Base-by-base conservation (phyloP, 35 echinoderm and acorn worm species). In the Apostichopus californicus region DNA sequence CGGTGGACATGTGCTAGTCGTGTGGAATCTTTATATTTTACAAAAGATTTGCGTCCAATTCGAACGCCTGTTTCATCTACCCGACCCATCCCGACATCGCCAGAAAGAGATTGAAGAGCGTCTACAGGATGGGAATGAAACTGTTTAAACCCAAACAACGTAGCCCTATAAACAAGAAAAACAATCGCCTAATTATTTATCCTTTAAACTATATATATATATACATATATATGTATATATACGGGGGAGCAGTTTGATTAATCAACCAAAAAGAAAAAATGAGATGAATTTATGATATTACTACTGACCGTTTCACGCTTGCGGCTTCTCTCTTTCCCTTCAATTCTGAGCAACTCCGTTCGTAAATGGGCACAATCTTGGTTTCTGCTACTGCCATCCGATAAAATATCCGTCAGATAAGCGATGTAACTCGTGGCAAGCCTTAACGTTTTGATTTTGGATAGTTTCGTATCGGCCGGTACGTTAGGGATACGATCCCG, bases 351-450 rank as follows among this genome's bases (percentile, higher is more conserved):
- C n/a, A 95, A 54, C 86, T 90, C 91, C 65, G 72, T 71, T 21
- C 93, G 58, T 12, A 94, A 66, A 55, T 88, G 92, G 6, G 82
- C 92, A 87, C 83, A 87, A 25, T 93, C 83, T 25, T 73, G 55
- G 24, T 87, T 92, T 77, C 78, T 94, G 25, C 78, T 82, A 56
- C 90, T 87, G 65, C 95, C 95, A 87, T 93, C 80, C 15, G 93
- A 57, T 68, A 99, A 81, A 80, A 99, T 88, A 52, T 99, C 97
- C 14, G 95, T 96, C 54, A 99, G 75, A 61, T 99, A 96, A 20
- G 97, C 95, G 60, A 99, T 99, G 73, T 99, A 99, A 93, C 97
- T 99, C 79, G 95, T 99, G 18, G 97, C 97, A 54, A 99, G 92
- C 78, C 97, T 78, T 53, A 99, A 86, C 71, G 97, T 99, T 92